Percentiles rank a stretch among this genome's conserved stretches.
These are phyloP conservation scores for Drosophila kanapiae DNA, from an alignment of 1,140 invertebrate genomes.

Conservation along the genomic window DNA sequence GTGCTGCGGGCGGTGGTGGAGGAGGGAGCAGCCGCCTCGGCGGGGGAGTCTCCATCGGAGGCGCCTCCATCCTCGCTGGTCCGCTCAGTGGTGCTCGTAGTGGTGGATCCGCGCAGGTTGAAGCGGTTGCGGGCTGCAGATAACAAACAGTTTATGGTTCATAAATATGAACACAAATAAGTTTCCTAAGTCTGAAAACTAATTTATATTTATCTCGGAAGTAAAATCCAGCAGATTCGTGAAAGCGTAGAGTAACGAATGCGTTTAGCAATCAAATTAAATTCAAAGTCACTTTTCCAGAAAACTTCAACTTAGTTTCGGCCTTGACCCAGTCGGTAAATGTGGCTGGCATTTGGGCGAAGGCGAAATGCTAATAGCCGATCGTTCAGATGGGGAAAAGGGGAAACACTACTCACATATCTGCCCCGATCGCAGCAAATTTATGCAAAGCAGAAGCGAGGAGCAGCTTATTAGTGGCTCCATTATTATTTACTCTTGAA, in stretches of 20 bases:
- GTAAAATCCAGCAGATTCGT: too few relatives aligned
- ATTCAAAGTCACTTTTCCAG: not conserved
- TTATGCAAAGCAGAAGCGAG: not conserved
- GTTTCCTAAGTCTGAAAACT: too few relatives aligned
- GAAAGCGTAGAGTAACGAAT: not conserved
- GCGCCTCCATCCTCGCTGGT: slow-evolving; percentile 56
- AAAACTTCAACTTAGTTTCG: not conserved
- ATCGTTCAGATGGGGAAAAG: not conserved
- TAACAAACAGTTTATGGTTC: too few relatives aligned
- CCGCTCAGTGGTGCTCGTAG: slow-evolving; percentile 71
- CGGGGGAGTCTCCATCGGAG: slow-evolving; percentile 60
- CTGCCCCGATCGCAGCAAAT: not conserved
- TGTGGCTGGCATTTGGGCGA: not conserved
- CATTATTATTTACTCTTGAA: not conserved
- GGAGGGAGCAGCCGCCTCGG: slow-evolving; percentile 49
- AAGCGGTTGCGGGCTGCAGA: slow-evolving; percentile 80
- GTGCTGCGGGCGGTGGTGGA: slow-evolving; percentile 84
- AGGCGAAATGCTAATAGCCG: slow-evolving; percentile 9
- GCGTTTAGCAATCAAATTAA: not conserved
- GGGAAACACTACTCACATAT: not conserved
- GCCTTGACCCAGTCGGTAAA: slow-evolving; percentile 7
- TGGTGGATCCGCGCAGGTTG: slow-evolving; percentile 72
- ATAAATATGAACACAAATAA: too few relatives aligned
- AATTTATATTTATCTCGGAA: too few relatives aligned
- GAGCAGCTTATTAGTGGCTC: not conserved